Base-by-base conservation (phyloP, 1,140 invertebrate genomes). In the Cydia strobilella region DNA sequence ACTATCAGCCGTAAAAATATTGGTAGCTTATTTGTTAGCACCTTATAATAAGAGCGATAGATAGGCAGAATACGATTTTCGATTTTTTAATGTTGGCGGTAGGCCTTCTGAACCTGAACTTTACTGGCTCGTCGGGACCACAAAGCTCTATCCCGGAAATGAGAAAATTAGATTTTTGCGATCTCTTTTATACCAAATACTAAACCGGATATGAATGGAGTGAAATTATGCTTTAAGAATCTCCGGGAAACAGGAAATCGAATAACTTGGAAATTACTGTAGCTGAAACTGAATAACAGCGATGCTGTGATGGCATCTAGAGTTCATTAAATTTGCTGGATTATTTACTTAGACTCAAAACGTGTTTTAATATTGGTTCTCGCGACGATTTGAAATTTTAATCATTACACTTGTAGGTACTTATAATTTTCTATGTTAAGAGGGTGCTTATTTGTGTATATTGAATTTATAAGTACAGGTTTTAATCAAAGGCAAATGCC, bases 131-230 rank as follows among this genome's bases (percentile, higher is more conserved):
- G 3, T 18, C 2, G n/a, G 20, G 9, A 6, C 20, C 18, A 20
- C 18, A 20, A 69, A 39, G 31, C 65, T n/a, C 35, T 23, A 18
- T 31, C 13, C 65, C 65, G 65, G 35, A 69, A 39, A 69, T 39
- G 65, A 69, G 65, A 13, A 69, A 66, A 69, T 69, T 69, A 39
- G 65, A 69, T 35, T 35, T 69, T n/a, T 20, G 27, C 27, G 31
- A 69, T 69, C 65, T 42, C 35, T 69, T 69, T 69, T 35, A 69
- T 39, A 39, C n/a, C 65, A 69, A 69, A 69, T 35, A 20, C n/a
- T 69, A 39, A 69, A 69, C 18, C 65, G 27, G 27, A 69, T 69
- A 39, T 69, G 31, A 69, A 69, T 66, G 63, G 27, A 66, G 25
- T 66, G 27, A 31, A 66, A 66, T 66, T 31, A 66, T 69, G 27